phyloP scores from a whole-genome alignment of 2,113 vertebrate genomes.

The Tenrec ecaudatus region DNA sequence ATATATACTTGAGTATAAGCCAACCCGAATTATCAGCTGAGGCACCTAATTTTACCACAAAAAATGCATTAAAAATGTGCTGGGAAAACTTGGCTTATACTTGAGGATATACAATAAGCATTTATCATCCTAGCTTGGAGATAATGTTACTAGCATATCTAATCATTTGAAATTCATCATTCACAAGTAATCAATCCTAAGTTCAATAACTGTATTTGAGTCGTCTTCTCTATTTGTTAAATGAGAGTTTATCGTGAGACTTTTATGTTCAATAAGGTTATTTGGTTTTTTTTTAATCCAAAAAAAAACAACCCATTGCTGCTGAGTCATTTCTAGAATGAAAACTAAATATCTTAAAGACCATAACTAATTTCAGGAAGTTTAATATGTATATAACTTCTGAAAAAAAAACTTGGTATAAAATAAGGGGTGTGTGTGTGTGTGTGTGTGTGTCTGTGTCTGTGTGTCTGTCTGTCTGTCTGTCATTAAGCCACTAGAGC shows the following conservation, averaged over 20 bases:
- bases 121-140: neutral
- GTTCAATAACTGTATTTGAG: neutral
- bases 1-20: too few relatives aligned
- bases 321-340: neutral
- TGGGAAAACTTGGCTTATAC: too few relatives aligned
- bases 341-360: neutral
- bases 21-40: too few relatives aligned
- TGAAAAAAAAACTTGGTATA: too few relatives aligned
- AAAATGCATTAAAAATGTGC: too few relatives aligned
- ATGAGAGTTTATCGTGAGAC: neutral
- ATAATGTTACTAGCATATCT: neutral
- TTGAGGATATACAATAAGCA: too few relatives aligned
- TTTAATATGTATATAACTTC: neutral
- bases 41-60: too few relatives aligned
- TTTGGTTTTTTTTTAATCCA: neutral
- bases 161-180: slow-evolving; percentile 6
- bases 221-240: neutral
- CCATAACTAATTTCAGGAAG: neutral
- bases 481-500: too few relatives aligned
- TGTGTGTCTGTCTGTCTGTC: too few relatives aligned
- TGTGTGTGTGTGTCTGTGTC: too few relatives aligned
- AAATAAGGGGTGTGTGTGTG: too few relatives aligned
- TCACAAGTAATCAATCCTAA: neutral
- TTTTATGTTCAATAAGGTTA: neutral
- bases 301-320: neutral